Conservation (phyloP, 2,113 vertebrate species). For the Neopipo cinnamomea region DNA sequence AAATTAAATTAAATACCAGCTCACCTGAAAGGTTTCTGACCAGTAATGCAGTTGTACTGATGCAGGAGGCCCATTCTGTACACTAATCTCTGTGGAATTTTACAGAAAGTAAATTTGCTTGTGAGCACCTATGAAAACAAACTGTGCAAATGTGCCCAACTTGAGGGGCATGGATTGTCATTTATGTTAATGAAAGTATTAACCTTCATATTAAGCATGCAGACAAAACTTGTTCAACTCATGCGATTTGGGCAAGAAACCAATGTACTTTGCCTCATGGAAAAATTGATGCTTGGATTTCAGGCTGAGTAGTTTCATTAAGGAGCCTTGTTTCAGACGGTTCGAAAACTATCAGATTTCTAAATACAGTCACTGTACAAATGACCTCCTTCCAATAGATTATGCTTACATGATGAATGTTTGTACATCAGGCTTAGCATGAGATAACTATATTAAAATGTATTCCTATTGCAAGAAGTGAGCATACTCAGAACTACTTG, state of each 20-base stretch:
- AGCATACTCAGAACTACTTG: conserved; percentile 62
- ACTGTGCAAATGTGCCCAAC: not conserved
- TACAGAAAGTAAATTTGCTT: not conserved
- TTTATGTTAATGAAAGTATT: not conserved
- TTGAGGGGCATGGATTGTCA: not conserved
- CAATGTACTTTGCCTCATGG: not conserved
- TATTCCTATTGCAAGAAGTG: conserved; percentile 40
- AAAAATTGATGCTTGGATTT: conserved; percentile 20
- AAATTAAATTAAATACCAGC: not conserved
- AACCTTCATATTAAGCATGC: not conserved
- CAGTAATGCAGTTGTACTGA: not conserved
- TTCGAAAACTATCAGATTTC: not conserved
- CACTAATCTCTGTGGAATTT: not conserved
- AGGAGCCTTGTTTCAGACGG: not conserved
- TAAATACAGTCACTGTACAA: not conserved
- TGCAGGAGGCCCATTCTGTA: not conserved
- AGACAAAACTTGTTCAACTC: not conserved
- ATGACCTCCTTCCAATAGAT: not conserved
- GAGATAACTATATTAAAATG: conserved; percentile 32
- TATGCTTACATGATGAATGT: not conserved
- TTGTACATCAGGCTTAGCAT: conserved; percentile 38
- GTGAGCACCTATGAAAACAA: not conserved
- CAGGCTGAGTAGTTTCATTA: not conserved
- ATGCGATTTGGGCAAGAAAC: not conserved
- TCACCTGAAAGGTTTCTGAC: conserved; percentile 7